A percentile compares a stretch with the other conserved stretches of the same genome.
phyloP scores from a whole-genome alignment of 2,888 invertebrate genomes.

The Andrena trimmerana region DNA sequence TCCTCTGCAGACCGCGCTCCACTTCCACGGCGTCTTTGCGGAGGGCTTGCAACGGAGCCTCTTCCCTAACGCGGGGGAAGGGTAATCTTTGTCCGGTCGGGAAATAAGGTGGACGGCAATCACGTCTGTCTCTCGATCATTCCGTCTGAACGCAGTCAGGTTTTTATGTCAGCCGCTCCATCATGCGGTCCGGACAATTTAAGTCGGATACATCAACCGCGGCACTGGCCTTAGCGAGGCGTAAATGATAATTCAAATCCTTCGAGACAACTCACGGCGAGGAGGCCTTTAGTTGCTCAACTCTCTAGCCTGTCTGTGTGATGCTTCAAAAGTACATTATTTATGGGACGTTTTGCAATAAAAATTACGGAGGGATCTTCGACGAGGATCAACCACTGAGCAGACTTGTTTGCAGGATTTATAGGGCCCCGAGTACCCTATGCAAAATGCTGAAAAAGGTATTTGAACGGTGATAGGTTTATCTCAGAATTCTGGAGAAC shows the following conservation, averaged over 20 bases:
- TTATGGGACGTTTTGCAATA: not conserved
- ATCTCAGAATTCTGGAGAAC: too few relatives aligned
- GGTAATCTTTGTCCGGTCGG: not conserved
- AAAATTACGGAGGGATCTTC: not conserved
- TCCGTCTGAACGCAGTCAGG: constrained; percentile 4
- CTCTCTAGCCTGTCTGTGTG: not conserved
- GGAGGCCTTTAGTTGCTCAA: not conserved
- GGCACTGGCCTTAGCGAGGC: not conserved
- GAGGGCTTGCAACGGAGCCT: not conserved
- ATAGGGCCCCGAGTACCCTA: too few relatives aligned
- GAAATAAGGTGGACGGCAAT: constrained; percentile 3
- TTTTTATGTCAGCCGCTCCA: constrained; percentile 33
- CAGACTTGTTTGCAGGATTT: not conserved
- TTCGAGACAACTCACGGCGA: not conserved
- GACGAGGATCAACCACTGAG: not conserved
- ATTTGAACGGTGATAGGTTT: too few relatives aligned
- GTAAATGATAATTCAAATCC: constrained; percentile 23
- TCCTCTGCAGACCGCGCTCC: constrained; percentile 4
- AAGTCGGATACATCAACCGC: constrained; percentile 21
- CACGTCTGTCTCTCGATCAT: constrained; percentile 26
- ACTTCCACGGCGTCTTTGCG: not conserved
- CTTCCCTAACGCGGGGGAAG: not conserved
- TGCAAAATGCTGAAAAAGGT: too few relatives aligned
- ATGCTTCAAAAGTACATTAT: not conserved
- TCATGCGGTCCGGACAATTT: constrained; percentile 18